Percentiles rank a stretch among this genome's conserved stretches.
Conservation (phyloP, 2,113 vertebrate genomes). For the Castor canadensis region DNA sequence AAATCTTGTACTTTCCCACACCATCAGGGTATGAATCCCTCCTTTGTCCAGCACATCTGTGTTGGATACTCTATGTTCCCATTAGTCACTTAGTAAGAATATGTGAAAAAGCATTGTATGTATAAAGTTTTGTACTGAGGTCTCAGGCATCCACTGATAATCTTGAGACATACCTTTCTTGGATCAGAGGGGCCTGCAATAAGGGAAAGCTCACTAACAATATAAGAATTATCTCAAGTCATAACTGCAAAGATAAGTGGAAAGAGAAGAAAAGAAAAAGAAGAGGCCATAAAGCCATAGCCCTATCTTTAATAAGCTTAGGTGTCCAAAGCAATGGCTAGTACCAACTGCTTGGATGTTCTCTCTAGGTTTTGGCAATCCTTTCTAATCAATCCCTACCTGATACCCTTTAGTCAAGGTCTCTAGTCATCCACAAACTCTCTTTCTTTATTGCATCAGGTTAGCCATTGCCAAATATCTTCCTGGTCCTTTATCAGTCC, state of each 20-base stretch:
- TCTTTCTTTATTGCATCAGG: fast-evolving
- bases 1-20: not conserved
- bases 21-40: not conserved
- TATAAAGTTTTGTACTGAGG: no score
- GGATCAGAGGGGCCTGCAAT: not conserved
- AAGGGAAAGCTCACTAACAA: not conserved
- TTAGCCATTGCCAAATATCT: not conserved
- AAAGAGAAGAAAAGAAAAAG: not conserved
- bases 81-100: not conserved
- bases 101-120: not conserved
- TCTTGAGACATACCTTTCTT: not conserved
- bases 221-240: not conserved
- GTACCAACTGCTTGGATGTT: fast-evolving
- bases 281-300: not conserved
- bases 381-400: not conserved
- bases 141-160: not conserved
- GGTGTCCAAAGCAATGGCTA: fast-evolving
- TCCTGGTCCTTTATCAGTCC: no score
- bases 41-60: not conserved
- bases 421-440: not conserved
- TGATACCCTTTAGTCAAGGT: not conserved
- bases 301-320: not conserved
- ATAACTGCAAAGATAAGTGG: not conserved
- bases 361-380: not conserved
- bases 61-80: not conserved